These are phyloP conservation scores for Drosophila lacteicornis DNA, from an alignment of 1,140 invertebrate species.

Conservation along the genomic window DNA sequence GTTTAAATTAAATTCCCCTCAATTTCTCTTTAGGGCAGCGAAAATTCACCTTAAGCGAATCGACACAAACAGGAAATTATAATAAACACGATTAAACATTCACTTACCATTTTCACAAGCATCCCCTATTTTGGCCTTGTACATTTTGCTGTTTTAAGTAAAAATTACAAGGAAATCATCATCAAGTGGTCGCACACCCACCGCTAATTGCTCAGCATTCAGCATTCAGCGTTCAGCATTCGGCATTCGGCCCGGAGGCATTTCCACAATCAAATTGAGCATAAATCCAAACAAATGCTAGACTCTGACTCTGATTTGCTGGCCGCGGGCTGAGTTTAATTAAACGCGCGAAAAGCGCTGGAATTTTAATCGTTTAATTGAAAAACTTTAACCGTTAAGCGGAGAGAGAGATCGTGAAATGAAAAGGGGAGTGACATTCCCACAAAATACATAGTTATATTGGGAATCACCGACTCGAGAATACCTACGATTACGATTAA, in stretches of 20 bases:
- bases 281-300: slow-evolving; percentile 72
- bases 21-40: neutral
- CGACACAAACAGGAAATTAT: neutral
- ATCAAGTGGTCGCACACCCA: slow-evolving; percentile 24
- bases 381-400: slow-evolving; percentile 66
- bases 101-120: neutral
- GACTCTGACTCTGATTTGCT: slow-evolving; percentile 32
- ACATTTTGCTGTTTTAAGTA: neutral
- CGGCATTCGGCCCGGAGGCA: slow-evolving; percentile 35
- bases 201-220: slow-evolving; percentile 26
- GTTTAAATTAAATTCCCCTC: neutral
- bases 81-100: slow-evolving; percentile 2
- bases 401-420: slow-evolving; percentile 8
- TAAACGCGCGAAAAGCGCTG: slow-evolving; percentile 52
- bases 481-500: neutral
- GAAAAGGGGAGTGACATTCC: slow-evolving; percentile 38
- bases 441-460: slow-evolving; percentile 19
- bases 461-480: neutral
- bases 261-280: slow-evolving; percentile 75
- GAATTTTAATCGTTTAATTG: slow-evolving; percentile 76
- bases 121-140: neutral
- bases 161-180: slow-evolving; percentile 38
- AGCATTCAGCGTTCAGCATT: neutral
- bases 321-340: slow-evolving; percentile 59
- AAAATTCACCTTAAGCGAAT: neutral